phyloP scores from a whole-genome alignment of 2,113 vertebrate genomes.

The Pampusana beccarii region DNA sequence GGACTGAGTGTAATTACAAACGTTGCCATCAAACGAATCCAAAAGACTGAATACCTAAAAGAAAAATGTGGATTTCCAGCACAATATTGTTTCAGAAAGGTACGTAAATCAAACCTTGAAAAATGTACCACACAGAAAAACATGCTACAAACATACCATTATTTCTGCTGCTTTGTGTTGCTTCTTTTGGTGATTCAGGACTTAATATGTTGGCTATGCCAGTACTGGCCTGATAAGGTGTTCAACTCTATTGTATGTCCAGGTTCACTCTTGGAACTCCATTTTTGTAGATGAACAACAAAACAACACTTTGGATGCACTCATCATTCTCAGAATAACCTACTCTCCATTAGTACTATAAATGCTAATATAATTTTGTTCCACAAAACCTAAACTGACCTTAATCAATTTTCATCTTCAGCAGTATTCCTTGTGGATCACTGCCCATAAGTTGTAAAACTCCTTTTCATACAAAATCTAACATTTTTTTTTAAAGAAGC shows the following conservation, averaged over 20 bases:
- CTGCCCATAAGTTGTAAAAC: neutral
- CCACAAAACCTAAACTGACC: neutral
- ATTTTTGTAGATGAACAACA: neutral
- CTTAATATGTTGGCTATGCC: neutral
- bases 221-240: neutral
- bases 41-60: neutral
- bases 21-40: neutral
- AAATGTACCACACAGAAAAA: neutral
- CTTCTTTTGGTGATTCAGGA: neutral
- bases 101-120: neutral
- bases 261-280: neutral
- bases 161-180: neutral
- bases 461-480: neutral
- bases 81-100: neutral
- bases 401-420: neutral
- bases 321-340: neutral
- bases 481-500: neutral
- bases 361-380: neutral
- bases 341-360: neutral
- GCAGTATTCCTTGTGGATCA: neutral
- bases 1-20: neutral
- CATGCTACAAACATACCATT: neutral
- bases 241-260: neutral
- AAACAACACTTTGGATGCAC: neutral
- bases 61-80: neutral